Evolutionary conservation across 1,140 invertebrate species (phyloP).

Genomic region (Rhyacophila brunnea): DNA sequence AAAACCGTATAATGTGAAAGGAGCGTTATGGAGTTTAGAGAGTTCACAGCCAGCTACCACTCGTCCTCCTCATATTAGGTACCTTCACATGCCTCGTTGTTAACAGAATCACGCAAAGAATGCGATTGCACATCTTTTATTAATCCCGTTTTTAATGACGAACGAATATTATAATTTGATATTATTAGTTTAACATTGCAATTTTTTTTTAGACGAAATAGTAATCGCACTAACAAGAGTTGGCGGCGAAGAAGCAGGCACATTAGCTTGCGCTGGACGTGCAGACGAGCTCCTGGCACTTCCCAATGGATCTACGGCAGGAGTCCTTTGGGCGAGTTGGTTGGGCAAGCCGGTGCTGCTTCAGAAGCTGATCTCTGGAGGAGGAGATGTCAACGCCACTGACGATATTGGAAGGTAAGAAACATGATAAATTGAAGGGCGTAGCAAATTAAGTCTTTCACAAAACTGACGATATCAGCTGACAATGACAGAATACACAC

Average conservation of each 20-base stretch:
- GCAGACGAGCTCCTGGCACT: constrained; percentile 5
- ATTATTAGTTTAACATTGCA: not conserved
- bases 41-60: too few relatives aligned
- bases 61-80: too few relatives aligned
- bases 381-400: constrained; percentile 43
- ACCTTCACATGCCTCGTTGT: too few relatives aligned
- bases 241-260: constrained; percentile 29
- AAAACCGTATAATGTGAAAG: too few relatives aligned
- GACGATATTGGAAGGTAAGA: constrained; percentile 55
- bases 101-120: too few relatives aligned
- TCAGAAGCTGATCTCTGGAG: constrained; percentile 44
- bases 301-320: constrained; percentile 8
- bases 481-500: too few relatives aligned
- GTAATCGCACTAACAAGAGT: constrained; percentile 31
- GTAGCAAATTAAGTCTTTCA: too few relatives aligned
- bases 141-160: not conserved
- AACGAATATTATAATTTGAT: not conserved
- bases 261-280: constrained; percentile 8
- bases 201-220: constrained; percentile 21
- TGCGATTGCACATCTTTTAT: not conserved
- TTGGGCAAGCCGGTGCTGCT: constrained; percentile 48
- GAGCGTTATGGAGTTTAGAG: too few relatives aligned
- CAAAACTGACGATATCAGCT: too few relatives aligned
- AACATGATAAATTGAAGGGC: not conserved
- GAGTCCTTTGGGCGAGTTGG: constrained; percentile 54